A percentile compares a stretch with the other conserved stretches of the same genome.
These are phyloP conservation scores for Amiota communis DNA, from an alignment of 2,888 invertebrate species.

Conservation along the genomic window DNA sequence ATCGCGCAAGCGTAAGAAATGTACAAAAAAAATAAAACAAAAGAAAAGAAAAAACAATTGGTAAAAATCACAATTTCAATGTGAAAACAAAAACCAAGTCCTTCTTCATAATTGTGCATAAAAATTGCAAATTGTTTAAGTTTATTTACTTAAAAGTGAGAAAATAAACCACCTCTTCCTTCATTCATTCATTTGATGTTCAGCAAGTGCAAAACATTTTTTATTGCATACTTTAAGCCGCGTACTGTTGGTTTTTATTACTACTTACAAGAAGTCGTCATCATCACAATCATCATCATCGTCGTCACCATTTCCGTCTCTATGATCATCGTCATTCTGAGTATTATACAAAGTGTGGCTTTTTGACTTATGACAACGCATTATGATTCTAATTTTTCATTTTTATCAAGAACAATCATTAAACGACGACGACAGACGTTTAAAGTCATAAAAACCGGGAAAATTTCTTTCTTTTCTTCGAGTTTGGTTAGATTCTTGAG, in stretches of 20 bases:
- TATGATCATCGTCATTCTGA: too few species aligned
- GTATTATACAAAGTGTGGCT: neutral
- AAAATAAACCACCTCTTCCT: neutral
- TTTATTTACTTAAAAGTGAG: too few species aligned
- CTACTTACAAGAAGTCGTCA: neutral
- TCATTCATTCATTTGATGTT: slow-evolving; percentile 7
- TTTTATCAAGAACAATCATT: slow-evolving; percentile 44
- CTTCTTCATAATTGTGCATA: too few species aligned
- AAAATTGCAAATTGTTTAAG: too few species aligned
- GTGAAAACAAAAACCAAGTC: too few species aligned
- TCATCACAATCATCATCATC: too few species aligned
- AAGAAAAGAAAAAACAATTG: neutral
- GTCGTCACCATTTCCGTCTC: too few species aligned
- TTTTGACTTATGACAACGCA: slow-evolving; percentile 5
- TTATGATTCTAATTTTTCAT: slow-evolving; percentile 23
- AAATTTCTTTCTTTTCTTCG: too few species aligned
- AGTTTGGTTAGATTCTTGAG: too few species aligned
- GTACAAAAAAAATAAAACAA: slow-evolving; percentile 28
- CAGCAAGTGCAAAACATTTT: slow-evolving; percentile 44
- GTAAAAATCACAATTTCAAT: neutral
- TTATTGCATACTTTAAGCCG: slow-evolving; percentile 39
- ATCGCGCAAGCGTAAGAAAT: too few species aligned
- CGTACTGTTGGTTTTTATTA: slow-evolving; percentile 45
- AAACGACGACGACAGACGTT: too few species aligned
- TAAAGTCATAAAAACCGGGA: too few species aligned